Evolutionary conservation across 2,888 invertebrate species (phyloP).

Genomic region (Cistogaster globosa): DNA sequence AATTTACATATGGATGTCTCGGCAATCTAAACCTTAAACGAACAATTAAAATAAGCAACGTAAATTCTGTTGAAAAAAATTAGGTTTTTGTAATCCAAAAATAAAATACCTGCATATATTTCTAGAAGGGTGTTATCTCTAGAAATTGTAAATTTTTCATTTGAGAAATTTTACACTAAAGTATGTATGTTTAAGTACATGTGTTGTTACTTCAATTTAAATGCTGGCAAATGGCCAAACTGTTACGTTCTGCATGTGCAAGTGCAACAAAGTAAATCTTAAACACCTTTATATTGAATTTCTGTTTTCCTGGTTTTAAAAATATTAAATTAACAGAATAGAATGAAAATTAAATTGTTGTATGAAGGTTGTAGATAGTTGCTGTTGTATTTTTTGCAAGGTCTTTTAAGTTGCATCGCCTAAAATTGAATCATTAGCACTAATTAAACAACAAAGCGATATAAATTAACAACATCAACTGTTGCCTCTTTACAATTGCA

Average conservation of each 20-base stretch:
- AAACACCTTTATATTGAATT: neutral
- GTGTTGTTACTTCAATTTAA: no score
- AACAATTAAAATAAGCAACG: no score
- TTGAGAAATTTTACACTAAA: no score
- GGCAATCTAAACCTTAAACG: no score
- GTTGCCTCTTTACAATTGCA: slow-evolving; percentile 2
- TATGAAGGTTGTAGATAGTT: neutral
- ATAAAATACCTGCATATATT: no score
- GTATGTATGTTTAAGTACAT: no score
- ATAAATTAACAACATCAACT: slow-evolving; percentile 22
- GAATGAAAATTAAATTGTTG: neutral
- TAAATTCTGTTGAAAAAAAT: no score
- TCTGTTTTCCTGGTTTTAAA: neutral
- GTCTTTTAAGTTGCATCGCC: neutral
- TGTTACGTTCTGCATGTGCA: neutral
- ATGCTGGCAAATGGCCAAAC: neutral
- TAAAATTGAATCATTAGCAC: slow-evolving; percentile 30
- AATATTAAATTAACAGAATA: neutral
- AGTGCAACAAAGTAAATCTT: neutral
- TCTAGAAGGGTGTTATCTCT: no score
- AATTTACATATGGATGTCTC: no score
- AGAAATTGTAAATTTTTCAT: no score
- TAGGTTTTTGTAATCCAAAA: no score
- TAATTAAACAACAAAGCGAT: slow-evolving; percentile 48
- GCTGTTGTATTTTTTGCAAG: slow-evolving; percentile 7